Evolutionary conservation across 2,797 vertebrate species (phyloP).

Genomic region (Champsocephalus gunnari): DNA sequence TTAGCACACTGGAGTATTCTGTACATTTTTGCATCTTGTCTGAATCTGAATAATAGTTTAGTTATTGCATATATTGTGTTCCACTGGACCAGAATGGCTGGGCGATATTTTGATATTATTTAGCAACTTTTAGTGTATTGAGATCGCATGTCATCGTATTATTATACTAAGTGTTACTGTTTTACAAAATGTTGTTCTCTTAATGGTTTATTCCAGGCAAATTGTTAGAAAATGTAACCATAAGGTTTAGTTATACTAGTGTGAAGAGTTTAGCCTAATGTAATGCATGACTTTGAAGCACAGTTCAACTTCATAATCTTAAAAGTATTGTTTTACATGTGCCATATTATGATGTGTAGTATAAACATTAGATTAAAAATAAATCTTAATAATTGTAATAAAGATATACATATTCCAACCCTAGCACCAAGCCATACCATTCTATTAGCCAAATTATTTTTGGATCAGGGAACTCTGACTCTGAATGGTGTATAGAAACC

Average conservation of each 20-base stretch:
- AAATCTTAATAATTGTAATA: too few species aligned
- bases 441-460: neutral
- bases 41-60: neutral
- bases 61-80: neutral
- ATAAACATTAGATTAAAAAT: neutral
- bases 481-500: too few species aligned
- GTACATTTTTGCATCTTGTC: conserved; percentile 17
- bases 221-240: neutral
- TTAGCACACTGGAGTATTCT: neutral
- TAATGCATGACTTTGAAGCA: neutral
- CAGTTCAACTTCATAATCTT: neutral
- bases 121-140: neutral
- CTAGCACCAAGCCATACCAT: too few species aligned
- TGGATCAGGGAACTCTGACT: neutral
- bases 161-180: neutral
- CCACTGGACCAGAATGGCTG: neutral
- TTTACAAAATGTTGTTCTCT: neutral
- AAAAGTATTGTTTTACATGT: neutral
- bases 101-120: neutral
- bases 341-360: neutral
- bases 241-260: neutral
- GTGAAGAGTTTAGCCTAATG: neutral
- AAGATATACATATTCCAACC: too few species aligned
- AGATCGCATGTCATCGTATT: neutral
- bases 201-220: neutral